Base-by-base conservation (phyloP, 1,140 invertebrate species). In the Hylaeus anthracinus region DNA sequence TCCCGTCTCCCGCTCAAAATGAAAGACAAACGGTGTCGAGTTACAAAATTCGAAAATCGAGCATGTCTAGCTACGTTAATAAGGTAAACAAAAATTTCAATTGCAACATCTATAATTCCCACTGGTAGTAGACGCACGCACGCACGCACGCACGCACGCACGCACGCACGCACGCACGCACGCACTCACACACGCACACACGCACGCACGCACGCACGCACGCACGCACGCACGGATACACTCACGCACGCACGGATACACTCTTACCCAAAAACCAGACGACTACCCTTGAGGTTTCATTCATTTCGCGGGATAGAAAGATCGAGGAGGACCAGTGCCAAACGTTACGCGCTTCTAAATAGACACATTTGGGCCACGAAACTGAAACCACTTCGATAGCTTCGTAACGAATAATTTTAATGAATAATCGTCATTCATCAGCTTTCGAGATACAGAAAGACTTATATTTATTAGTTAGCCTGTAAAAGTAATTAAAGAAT, bases 1-100 rank as follows among this genome's bases (percentile, higher is more conserved):
- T 65, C 53, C 53, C 53, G 9, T 48, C 43, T 8, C 67, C 55
- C 51, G 70, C 61, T 79, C 77, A 63, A 72, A 72, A 64, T 55
- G 10, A 73, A 73, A 66, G 51, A 56, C 71, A 55, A 51, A 79
- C 67, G 56, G 45, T 12, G 53, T 60, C 51, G 41, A 8, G 58
- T 64, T 48, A 39, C 41, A 53, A 56, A 51, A 69, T 79, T 41
- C 48, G 26, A 64, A 26, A 8, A 56, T 39, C 48, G 9, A 14
- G 5, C 61, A 51, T 72, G 60, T 79, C 41, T 65, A 53, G 63
- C 43, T 79, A 37, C 39, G n/a, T n/a, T n/a, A n/a, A n/a, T n/a
- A n/a, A n/a, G n/a, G n/a, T n/a, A n/a, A n/a, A n/a, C n/a, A n/a
- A n/a, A n/a, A n/a, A n/a, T n/a, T n/a, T n/a, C n/a, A n/a, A n/a